Conservation (phyloP, 2,888 invertebrate genomes). For the Dynastes maya region DNA sequence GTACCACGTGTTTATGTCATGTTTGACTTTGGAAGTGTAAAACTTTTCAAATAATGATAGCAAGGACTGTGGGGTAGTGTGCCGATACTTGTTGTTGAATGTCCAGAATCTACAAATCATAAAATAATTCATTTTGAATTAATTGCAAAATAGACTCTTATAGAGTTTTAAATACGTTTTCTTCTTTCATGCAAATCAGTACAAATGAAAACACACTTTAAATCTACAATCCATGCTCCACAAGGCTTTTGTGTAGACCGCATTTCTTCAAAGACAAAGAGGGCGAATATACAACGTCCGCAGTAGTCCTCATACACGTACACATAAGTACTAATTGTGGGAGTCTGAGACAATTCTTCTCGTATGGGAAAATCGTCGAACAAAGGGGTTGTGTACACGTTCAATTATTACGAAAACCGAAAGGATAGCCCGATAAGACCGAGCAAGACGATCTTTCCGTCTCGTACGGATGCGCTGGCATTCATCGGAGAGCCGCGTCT, state of each 20-base stretch:
- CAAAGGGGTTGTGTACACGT: conserved; percentile 40
- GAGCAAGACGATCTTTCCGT: conserved; percentile 7
- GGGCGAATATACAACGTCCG: not conserved
- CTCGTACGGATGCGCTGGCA: not conserved
- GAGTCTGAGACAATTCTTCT: conserved; percentile 34
- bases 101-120: no score
- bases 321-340: conserved; percentile 27
- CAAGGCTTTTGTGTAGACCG: conserved; percentile 1
- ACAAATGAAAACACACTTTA: not conserved
- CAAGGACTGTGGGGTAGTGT: no score
- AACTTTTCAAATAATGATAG: no score
- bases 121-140: no score
- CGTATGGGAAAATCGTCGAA: conserved; percentile 39
- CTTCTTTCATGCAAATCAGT: no score
- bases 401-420: conserved; percentile 32
- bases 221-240: not conserved
- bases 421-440: conserved; percentile 20
- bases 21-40: no score
- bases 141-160: no score
- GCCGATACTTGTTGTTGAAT: no score
- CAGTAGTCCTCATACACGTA: not conserved
- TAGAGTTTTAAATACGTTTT: no score
- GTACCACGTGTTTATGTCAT: no score
- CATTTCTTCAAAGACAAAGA: not conserved
- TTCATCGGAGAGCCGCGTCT: not conserved